Base-by-base conservation (phyloP, 2,113 vertebrate genomes). In the Apteryx mantelli region DNA sequence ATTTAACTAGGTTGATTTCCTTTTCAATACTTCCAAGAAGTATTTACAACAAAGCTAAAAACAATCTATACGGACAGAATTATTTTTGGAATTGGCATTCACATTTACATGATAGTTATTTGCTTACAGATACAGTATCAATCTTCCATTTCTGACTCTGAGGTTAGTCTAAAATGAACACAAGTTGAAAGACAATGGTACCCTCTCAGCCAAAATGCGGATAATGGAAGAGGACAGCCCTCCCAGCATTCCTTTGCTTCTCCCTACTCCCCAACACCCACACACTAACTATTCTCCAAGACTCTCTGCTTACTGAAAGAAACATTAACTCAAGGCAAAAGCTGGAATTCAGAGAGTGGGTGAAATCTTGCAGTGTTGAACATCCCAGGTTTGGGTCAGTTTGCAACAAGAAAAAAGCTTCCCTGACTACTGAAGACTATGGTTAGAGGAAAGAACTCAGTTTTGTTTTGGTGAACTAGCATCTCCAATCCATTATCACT, bases 31-130 rank as follows among this genome's bases (percentile, higher is more conserved):
- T 73, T 73, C 71, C 0, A 1, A 11, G 30, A 82, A 83, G 53
- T 56, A 16, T 56, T 32, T 32, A 58, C 0, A 1, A 13, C 36
- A 86, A 83, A 42, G 14, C n/a, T 74, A 24, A 58, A 7, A 42
- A 1, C 5, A 14, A 4, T 42, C n/a, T 73, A 48, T 25, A n/a
- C 0, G 0, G 24, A 5, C 9, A 53, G 34, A 52, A 19, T 1
- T 24, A 6, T 9, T 91, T 71, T 60, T 44, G 19, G 38, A 92
- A 53, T 5, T 0, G 0, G 8, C 2, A 9, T 9, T 80, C 60
- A 61, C 1, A 20, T 53, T 44, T 44, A 24, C 8, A 20, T 58
- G 36, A 24, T 11, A 44, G 13, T 55, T 0, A 0, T 65, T 44
- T 73, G 24, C 9, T 91, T 48, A 77, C 50, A 48, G 25, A 15